These are phyloP conservation scores for Andricus grossulariae DNA, from an alignment of 1,140 invertebrate genomes.

Conservation along the genomic window DNA sequence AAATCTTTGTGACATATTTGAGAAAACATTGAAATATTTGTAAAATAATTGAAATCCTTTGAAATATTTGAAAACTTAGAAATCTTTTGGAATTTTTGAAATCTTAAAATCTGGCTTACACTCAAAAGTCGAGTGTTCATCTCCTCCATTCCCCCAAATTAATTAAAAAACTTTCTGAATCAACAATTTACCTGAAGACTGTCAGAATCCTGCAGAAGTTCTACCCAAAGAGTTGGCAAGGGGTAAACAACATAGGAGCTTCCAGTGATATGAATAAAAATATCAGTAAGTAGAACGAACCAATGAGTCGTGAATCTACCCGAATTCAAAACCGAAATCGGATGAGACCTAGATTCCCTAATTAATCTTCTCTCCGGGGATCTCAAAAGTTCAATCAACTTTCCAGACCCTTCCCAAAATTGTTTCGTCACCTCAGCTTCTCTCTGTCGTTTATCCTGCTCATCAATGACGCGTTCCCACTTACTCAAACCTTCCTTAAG, in stretches of 20 bases:
- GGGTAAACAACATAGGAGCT: slow-evolving; percentile 80
- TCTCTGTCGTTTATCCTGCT: slow-evolving; percentile 79
- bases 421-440: slow-evolving; percentile 83
- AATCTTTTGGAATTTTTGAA: too few species aligned
- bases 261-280: slow-evolving; percentile 83
- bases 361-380: slow-evolving; percentile 84
- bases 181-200: slow-evolving; percentile 72
- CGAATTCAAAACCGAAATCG: slow-evolving; percentile 81
- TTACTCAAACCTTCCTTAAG: slow-evolving; percentile 72
- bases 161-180: slow-evolving; percentile 38
- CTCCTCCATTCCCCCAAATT: too few species aligned
- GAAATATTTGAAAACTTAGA: too few species aligned
- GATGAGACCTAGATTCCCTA: slow-evolving; percentile 84
- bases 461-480: slow-evolving; percentile 80
- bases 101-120: too few species aligned
- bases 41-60: too few species aligned
- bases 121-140: too few species aligned
- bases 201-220: slow-evolving; percentile 78
- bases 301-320: slow-evolving; percentile 83
- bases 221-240: slow-evolving; percentile 88
- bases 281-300: slow-evolving; percentile 86
- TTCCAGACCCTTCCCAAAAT: slow-evolving; percentile 86
- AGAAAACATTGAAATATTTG: too few species aligned
- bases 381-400: slow-evolving; percentile 81
- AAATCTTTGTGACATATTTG: too few species aligned